Base-by-base conservation (phyloP, 2,888 invertebrate genomes). In the Spilosoma lubricipeda region DNA sequence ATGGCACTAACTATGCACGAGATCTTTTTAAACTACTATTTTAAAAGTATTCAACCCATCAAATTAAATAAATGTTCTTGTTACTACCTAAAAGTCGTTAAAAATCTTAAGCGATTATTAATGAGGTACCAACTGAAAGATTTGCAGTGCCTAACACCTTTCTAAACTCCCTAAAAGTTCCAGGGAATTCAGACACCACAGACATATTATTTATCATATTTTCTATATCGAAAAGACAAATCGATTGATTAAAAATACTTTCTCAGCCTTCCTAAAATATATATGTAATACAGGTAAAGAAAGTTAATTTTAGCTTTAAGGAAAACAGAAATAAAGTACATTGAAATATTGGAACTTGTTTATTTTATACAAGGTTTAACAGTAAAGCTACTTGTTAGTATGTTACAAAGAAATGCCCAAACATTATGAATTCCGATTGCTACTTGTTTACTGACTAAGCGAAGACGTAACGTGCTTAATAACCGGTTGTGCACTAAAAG, bases 351-450 rank as follows among this genome's bases (percentile, higher is more conserved):
- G 87, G 86, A 92, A 92, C 92, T 93, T 92, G 87, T 93, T 93
- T 93, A 93, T 91, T 94, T 89, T 92, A 93, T 91, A 92, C 91
- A 91, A 90, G 86, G 90, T 90, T 86, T 85, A 83, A 79, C 76
- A 84, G 75, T 77, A 74, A 85, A 84, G 80, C 85, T 84, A 75
- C 82, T 87, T 86, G 36, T 45, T 70, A 68, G 27, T 83, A 86
- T 81, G 82, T 74, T 70, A 81, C 76, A 79, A 75, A 82, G 75
- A 88, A 87, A 85, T 84, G 82, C 80, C 73, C 74, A 81, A 79
- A 79, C 77, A 78, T 78, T 81, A 39, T 81, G 80, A 81, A 84
- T 82, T 73, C 11, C 65, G 71, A 70, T 63, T 70, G 30, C 42
- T 70, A 66, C 79, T 83, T 78, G 74, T 85, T 84, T 80, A 79